These are phyloP conservation scores for Epinotia ramella DNA, from an alignment of 2,888 invertebrate species.

Conservation along the genomic window DNA sequence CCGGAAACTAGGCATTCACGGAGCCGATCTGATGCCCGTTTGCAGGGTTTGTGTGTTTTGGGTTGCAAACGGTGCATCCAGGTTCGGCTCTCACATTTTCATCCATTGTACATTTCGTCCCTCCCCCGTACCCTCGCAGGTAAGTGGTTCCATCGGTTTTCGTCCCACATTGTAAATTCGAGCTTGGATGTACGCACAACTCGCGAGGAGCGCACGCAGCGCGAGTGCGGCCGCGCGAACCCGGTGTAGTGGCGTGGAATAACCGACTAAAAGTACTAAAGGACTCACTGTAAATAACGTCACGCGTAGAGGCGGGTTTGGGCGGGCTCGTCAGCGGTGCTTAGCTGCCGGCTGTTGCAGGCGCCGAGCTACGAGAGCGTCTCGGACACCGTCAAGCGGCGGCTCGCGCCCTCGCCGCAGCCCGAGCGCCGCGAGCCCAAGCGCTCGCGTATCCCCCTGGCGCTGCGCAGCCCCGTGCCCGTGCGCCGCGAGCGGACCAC, in stretches of 20 bases:
- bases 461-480: constrained; percentile 74
- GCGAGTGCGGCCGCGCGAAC: neutral
- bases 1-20: constrained; percentile 33
- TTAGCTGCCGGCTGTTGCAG: constrained; percentile 36
- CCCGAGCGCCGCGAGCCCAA: constrained; percentile 71
- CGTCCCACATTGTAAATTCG: constrained; percentile 30
- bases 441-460: constrained; percentile 77
- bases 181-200: constrained; percentile 34
- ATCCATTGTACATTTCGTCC: constrained; percentile 34
- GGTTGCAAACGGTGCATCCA: neutral
- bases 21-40: neutral
- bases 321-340: constrained; percentile 9
- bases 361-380: constrained; percentile 58
- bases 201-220: constrained; percentile 3
- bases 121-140: constrained; percentile 15
- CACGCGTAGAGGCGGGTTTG: constrained; percentile 10
- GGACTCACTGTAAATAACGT: constrained; percentile 46
- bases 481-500: constrained; percentile 56
- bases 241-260: constrained; percentile 47
- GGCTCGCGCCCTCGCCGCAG: constrained; percentile 78
- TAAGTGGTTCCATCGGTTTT: constrained; percentile 37
- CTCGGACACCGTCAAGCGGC: constrained; percentile 87
- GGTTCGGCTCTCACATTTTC: constrained; percentile 17
- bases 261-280: constrained; percentile 56
- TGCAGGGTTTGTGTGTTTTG: neutral